A percentile compares a stretch with the other conserved stretches of the same genome.
Conservation (phyloP, 2,113 vertebrate species). For the Chaetorhynchus papuensis region DNA sequence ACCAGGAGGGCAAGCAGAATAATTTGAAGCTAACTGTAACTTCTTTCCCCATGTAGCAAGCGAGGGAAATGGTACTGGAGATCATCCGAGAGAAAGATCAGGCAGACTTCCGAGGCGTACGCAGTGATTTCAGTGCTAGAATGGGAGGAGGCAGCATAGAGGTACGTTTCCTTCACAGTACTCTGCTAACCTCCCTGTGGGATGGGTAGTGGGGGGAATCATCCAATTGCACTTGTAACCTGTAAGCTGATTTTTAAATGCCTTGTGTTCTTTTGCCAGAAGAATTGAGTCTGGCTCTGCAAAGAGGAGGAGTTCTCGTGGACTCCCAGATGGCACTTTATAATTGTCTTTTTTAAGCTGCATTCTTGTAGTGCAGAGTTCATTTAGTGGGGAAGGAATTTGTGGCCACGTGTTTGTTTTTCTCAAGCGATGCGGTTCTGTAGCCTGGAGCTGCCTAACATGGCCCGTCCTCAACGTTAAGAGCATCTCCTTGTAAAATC, state of each 20-base stretch:
- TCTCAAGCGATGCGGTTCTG: neutral
- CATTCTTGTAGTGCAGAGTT: slow-evolving; percentile 31
- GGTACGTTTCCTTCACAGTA: slow-evolving; percentile 71
- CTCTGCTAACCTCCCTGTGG: slow-evolving; percentile 56
- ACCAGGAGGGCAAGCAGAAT: neutral
- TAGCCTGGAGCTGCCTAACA: slow-evolving; percentile 24
- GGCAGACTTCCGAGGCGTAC: slow-evolving; percentile 86
- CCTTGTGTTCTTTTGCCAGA: neutral
- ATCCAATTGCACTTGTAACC: neutral
- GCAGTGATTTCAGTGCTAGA: slow-evolving; percentile 88
- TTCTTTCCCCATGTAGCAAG: slow-evolving; percentile 83
- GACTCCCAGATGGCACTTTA: slow-evolving; percentile 5
- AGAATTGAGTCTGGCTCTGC: slow-evolving; percentile 2
- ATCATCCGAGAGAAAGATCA: slow-evolving; percentile 97
- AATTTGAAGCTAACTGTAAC: slow-evolving; percentile 34
- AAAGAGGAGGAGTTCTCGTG: neutral
- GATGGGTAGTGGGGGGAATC: slow-evolving; percentile 30
- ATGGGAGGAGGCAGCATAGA: slow-evolving; percentile 91
- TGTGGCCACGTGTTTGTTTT: slow-evolving; percentile 3
- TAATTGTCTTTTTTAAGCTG: slow-evolving; percentile 17
- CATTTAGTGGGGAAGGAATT: slow-evolving; percentile 19
- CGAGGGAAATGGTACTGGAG: slow-evolving; percentile 94
- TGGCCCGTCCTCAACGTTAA: neutral
- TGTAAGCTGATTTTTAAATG: neutral
- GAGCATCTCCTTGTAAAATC: slow-evolving; percentile 31